phyloP scores from a whole-genome alignment of 37 sponge, comb jelly and placozoan genomes.

The Geodia barretti region DNA sequence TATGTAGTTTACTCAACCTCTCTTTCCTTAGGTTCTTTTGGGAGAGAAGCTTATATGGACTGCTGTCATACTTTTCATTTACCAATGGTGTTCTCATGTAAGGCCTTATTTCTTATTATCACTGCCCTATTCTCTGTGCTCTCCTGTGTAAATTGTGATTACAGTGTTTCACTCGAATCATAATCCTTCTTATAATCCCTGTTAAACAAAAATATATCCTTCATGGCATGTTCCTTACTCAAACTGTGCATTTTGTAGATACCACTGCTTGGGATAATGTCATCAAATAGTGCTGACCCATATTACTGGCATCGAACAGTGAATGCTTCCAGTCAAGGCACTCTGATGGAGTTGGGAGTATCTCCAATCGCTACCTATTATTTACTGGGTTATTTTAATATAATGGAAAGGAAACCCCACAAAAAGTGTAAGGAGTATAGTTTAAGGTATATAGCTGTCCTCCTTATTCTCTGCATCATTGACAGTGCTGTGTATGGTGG shows the following conservation, averaged over 20 bases:
- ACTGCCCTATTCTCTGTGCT: too few species aligned
- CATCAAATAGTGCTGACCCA: constrained; percentile 91
- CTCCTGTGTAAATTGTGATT: too few species aligned
- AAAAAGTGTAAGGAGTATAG: constrained; percentile 92
- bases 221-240: neutral
- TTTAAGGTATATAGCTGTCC: too few species aligned
- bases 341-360: constrained; percentile 96
- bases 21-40: constrained; percentile 75
- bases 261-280: constrained; percentile 97
- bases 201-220: neutral
- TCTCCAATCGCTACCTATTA: constrained; percentile 93
- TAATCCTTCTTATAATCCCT: too few species aligned
- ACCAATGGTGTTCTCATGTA: constrained; percentile 96
- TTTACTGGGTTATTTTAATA: constrained; percentile 91
- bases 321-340: constrained; percentile 97
- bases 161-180: too few species aligned
- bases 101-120: too few species aligned
- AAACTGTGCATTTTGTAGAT: constrained; percentile 58
- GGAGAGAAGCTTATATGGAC: constrained; percentile 98
- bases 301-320: constrained; percentile 96
- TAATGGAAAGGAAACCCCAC: constrained; percentile 90
- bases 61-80: constrained; percentile 93
- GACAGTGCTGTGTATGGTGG: constrained; percentile 91
- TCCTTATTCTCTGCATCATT: too few species aligned
- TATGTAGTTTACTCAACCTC: neutral